phyloP scores from a whole-genome alignment of 2,113 vertebrate species.

The Oreochromis niloticus region DNA sequence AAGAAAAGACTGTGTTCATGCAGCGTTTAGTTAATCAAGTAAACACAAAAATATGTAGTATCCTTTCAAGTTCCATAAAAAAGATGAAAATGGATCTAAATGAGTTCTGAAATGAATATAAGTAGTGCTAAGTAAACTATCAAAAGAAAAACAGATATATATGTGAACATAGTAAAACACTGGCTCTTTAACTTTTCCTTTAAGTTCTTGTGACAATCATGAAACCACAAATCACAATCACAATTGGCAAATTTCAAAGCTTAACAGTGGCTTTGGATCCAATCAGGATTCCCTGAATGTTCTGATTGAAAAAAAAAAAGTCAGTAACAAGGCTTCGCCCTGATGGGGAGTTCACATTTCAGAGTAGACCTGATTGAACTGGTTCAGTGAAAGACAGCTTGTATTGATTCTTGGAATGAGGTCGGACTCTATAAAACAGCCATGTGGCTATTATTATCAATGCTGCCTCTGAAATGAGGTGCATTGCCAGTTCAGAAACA shows the following conservation, averaged over 20 bases:
- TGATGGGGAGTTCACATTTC: slow-evolving; percentile 16
- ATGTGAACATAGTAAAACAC: neutral
- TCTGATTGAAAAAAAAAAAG: neutral
- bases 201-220: neutral
- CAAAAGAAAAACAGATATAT: neutral
- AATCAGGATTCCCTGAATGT: neutral
- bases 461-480: neutral
- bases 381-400: neutral
- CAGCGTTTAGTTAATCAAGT: neutral
- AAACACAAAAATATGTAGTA: neutral
- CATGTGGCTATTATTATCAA: slow-evolving; percentile 10
- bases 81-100: neutral
- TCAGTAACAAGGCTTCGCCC: neutral
- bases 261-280: neutral
- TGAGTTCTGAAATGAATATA: neutral
- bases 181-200: neutral
- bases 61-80: neutral
- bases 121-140: neutral
- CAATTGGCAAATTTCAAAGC: neutral
- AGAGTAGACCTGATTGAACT: slow-evolving; percentile 14
- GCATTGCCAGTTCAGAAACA: neutral
- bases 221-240: neutral
- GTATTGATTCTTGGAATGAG: slow-evolving; percentile 24
- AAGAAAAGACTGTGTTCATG: neutral
- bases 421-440: neutral